phyloP scores from a whole-genome alignment of 2,888 invertebrate species.

The Therioaphis trifolii region DNA sequence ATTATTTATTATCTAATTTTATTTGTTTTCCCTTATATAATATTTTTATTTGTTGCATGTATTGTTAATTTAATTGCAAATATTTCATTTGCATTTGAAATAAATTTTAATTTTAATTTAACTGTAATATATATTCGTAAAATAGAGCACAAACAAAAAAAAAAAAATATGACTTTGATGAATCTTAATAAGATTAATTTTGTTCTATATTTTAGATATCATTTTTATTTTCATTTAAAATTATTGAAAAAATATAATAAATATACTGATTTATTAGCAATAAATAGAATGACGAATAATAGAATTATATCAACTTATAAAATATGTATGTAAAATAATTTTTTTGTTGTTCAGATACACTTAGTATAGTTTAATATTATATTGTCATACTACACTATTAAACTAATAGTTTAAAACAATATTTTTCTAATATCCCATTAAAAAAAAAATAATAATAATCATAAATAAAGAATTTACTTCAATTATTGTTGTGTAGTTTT shows the following conservation, averaged over 20 bases:
- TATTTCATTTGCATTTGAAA: slow-evolving; percentile 31
- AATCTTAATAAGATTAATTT: slow-evolving; percentile 34
- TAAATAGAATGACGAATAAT: not conserved
- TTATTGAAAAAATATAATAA: not conserved
- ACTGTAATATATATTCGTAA: not conserved
- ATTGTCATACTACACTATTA: not conserved
- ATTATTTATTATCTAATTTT: slow-evolving; percentile 42
- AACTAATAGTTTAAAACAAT: slow-evolving; percentile 21
- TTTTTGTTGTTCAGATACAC: not conserved
- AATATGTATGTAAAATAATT: slow-evolving; percentile 25
- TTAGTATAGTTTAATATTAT: not conserved
- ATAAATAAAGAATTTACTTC: slow-evolving; percentile 19
- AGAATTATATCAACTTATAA: not conserved
- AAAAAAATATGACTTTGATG: slow-evolving; percentile 54
- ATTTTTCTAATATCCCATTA: not conserved
- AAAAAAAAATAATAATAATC: not conserved
- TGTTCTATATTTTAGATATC: not conserved
- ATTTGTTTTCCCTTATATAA: slow-evolving; percentile 4
- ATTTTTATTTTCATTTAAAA: slow-evolving; percentile 5
- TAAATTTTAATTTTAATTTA: not conserved
- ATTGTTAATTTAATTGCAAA: not conserved
- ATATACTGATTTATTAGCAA: not conserved
- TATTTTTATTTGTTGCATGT: slow-evolving; percentile 30
- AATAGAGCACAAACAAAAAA: slow-evolving; percentile 33
- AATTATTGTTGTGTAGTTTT: slow-evolving; percentile 33